Conservation (phyloP, 2,888 invertebrate genomes). For the Tetranychus truncatus region DNA sequence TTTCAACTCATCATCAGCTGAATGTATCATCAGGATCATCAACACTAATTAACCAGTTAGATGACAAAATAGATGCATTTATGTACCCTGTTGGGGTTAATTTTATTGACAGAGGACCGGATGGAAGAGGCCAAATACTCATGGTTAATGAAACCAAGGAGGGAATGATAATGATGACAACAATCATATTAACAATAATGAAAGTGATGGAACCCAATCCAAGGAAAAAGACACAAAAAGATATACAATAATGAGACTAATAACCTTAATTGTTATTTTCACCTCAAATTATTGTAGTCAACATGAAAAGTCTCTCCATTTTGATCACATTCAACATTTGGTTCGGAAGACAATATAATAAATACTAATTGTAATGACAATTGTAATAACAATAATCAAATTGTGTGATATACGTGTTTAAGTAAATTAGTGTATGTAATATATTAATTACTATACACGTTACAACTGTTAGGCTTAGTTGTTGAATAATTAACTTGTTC, state of each 20-base stretch:
- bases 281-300: background rate
- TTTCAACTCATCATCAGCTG: background rate
- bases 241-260: background rate
- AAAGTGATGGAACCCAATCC: background rate
- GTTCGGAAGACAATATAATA: too few relatives aligned
- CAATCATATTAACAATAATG: background rate
- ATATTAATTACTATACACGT: too few relatives aligned
- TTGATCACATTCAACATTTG: too few relatives aligned
- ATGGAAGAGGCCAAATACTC: background rate
- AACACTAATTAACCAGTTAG: background rate
- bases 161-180: too few relatives aligned
- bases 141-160: too few relatives aligned
- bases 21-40: background rate
- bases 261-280: constrained; percentile 1
- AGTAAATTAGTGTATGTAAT: too few relatives aligned
- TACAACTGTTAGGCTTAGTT: too few relatives aligned
- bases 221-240: background rate
- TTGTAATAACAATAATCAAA: too few relatives aligned
- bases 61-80: background rate
- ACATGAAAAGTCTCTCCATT: background rate
- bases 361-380: too few relatives aligned
- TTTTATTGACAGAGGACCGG: constrained; percentile 1
- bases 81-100: background rate
- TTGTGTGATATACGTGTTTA: too few relatives aligned
- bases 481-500: too few relatives aligned